Percentiles rank a stretch among this genome's conserved stretches.
phyloP scores from a whole-genome alignment of 2,797 vertebrate genomes.

The Sphaeramia orbicularis region DNA sequence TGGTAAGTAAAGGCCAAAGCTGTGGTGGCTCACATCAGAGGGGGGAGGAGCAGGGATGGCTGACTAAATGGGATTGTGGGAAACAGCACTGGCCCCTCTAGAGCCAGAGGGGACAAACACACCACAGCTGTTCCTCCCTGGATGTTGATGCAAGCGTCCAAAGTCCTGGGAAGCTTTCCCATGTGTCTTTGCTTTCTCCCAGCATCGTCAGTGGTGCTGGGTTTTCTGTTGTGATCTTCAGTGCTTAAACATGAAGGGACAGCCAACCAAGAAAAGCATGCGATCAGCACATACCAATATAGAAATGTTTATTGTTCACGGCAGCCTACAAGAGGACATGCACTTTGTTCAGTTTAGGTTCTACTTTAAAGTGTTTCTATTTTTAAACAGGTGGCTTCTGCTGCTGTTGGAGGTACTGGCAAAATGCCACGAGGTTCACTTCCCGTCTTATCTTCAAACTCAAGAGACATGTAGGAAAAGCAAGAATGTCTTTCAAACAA shows the following conservation, averaged over 20 bases:
- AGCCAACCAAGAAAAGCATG: conserved; percentile 14
- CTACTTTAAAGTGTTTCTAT: conserved; percentile 31
- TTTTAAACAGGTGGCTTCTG: conserved; percentile 17
- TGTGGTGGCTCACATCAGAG: conserved; percentile 24
- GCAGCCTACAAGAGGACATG: background rate
- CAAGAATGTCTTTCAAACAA: background rate
- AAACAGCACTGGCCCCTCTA: conserved; percentile 27
- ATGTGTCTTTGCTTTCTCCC: conserved; percentile 35
- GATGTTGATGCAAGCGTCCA: conserved; percentile 38
- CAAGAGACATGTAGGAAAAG: conserved; percentile 4
- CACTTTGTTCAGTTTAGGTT: conserved; percentile 11
- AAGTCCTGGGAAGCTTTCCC: conserved; percentile 54
- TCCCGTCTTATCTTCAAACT: conserved; percentile 23
- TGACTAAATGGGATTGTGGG: conserved; percentile 37
- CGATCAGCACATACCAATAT: background rate
- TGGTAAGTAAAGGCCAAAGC: conserved; percentile 54
- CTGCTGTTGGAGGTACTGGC: conserved; percentile 6
- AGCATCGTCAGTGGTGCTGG: background rate
- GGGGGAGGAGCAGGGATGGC: conserved; percentile 12
- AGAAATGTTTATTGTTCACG: background rate
- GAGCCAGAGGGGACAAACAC: conserved; percentile 43
- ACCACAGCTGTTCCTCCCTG: conserved; percentile 63
- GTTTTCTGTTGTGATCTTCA: conserved; percentile 34
- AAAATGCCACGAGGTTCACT: conserved; percentile 28
- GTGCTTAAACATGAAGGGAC: conserved; percentile 16